phyloP scores from a whole-genome alignment of 2,888 invertebrate species.

The Morpho helenor region DNA sequence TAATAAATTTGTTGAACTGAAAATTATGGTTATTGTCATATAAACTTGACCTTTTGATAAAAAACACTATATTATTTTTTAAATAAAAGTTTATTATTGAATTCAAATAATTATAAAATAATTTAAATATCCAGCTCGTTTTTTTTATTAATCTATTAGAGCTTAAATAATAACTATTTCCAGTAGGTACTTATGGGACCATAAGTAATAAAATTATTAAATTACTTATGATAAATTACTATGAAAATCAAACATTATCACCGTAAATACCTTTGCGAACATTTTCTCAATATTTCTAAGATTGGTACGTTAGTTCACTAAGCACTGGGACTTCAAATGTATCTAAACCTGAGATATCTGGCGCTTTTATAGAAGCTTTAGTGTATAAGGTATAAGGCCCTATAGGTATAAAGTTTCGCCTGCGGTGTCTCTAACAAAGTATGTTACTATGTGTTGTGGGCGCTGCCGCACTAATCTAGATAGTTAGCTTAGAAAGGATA shows the following conservation, averaged over 20 bases:
- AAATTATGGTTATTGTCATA: too few species aligned
- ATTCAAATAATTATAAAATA: too few species aligned
- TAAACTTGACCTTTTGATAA: too few species aligned
- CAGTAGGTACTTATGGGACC: too few species aligned
- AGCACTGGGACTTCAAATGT: slow-evolving; percentile 68
- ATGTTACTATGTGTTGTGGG: slow-evolving; percentile 51
- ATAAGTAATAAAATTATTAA: background rate
- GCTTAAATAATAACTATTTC: too few species aligned
- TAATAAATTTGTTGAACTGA: too few species aligned
- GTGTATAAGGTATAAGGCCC: slow-evolving; percentile 35
- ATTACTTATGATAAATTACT: slow-evolving; percentile 1
- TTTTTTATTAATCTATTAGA: too few species aligned
- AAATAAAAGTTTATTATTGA: too few species aligned
- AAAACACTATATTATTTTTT: too few species aligned
- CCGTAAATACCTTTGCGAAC: slow-evolving; percentile 65
- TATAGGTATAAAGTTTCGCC: slow-evolving; percentile 58
- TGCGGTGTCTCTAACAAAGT: slow-evolving; percentile 46
- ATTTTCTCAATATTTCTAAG: slow-evolving; percentile 57
- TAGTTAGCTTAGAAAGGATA: slow-evolving; percentile 43
- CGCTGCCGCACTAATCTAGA: slow-evolving; percentile 57
- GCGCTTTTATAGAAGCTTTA: slow-evolving; percentile 66
- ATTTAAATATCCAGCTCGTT: too few species aligned
- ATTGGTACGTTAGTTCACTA: slow-evolving; percentile 54
- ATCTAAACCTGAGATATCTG: slow-evolving; percentile 64
- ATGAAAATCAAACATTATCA: slow-evolving; percentile 2